Evolutionary conservation across 2,113 vertebrate genomes (phyloP).

Genomic region (Boulengeromyrus knoepffleri): DNA sequence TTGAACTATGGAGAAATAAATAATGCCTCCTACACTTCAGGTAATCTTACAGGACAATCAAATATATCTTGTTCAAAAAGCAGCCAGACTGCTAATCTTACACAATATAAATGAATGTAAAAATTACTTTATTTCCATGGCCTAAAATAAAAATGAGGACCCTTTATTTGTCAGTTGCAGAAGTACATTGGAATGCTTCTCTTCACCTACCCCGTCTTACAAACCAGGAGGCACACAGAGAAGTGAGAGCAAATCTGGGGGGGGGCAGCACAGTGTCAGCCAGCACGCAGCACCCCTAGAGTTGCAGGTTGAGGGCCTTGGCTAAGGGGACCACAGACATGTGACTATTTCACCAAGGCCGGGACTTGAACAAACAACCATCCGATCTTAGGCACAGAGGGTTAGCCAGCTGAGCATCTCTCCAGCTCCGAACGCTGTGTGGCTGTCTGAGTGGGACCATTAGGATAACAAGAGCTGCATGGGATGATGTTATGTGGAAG

Average conservation of each 20-base stretch:
- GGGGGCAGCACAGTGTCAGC: background rate
- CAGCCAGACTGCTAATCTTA: background rate
- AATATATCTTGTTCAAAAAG: background rate
- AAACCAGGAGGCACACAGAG: background rate
- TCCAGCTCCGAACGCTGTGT: background rate
- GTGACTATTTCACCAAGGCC: background rate
- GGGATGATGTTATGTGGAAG: background rate
- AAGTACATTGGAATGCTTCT: background rate
- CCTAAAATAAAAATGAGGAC: background rate
- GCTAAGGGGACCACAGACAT: background rate
- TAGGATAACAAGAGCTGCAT: background rate
- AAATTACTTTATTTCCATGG: background rate
- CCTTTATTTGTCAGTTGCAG: background rate
- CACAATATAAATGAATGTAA: background rate
- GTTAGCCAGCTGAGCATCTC: background rate
- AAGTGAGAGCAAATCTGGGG: background rate
- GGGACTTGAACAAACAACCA: background rate
- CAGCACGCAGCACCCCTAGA: background rate
- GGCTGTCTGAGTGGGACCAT: background rate
- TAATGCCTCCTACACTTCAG: background rate
- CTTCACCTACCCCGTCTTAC: background rate
- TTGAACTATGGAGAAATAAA: background rate
- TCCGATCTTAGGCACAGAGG: background rate
- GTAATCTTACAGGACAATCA: background rate
- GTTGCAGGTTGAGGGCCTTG: background rate